Percentiles rank a stretch among this genome's conserved stretches.
Conservation (phyloP, 2,888 invertebrate genomes). For the Eurytoma adleriae region DNA sequence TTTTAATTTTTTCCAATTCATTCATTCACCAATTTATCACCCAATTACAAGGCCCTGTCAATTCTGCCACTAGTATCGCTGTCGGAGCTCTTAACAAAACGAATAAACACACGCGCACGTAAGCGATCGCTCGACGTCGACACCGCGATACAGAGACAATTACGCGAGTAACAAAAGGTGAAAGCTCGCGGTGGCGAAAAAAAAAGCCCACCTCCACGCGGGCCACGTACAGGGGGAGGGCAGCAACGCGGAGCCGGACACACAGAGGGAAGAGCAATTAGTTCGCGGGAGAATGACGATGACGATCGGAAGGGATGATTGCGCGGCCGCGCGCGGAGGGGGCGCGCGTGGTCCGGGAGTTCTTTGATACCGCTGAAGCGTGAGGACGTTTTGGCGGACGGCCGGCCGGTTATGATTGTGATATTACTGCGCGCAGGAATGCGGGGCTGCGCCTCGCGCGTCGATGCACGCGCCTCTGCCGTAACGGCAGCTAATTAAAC, state of each 20-base stretch:
- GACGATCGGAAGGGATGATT: constrained; percentile 49
- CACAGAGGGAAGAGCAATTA: constrained; percentile 41
- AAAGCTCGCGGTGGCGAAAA: constrained; percentile 8
- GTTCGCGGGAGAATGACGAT: constrained; percentile 46
- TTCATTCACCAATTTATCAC: too few species aligned
- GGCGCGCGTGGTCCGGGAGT: constrained; percentile 58
- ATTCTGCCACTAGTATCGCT: too few species aligned
- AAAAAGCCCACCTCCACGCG: background rate
- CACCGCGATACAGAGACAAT: constrained; percentile 4
- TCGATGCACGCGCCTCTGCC: background rate
- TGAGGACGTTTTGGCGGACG: constrained; percentile 72
- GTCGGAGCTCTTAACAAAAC: too few species aligned
- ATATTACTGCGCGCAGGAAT: constrained; percentile 73
- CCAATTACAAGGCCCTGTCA: too few species aligned
- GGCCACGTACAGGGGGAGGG: too few species aligned
- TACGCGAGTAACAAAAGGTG: background rate
- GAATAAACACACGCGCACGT: too few species aligned
- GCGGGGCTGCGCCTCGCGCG: constrained; percentile 66
- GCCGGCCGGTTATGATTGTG: constrained; percentile 74
- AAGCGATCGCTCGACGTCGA: background rate
- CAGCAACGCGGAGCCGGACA: background rate
- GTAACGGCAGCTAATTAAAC: constrained; percentile 72
- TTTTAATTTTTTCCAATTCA: too few species aligned
- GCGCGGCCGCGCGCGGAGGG: background rate
- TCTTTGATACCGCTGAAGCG: constrained; percentile 76